phyloP scores from a whole-genome alignment of 2,888 invertebrate species.

The Drepanosiphum platanoidis region DNA sequence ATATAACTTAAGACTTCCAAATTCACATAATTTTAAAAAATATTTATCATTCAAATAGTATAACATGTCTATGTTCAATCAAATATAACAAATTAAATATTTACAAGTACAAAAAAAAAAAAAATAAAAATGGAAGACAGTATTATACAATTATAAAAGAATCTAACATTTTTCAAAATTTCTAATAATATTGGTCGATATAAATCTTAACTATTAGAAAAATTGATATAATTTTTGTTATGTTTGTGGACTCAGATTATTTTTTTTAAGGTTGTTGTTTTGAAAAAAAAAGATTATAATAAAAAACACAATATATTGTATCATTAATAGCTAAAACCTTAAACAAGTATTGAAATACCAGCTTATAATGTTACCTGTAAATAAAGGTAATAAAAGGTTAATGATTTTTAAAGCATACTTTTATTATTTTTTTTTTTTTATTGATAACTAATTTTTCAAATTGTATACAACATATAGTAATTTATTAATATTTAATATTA shows the following conservation, averaged over 20 bases:
- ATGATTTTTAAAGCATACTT: neutral
- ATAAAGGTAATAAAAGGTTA: neutral
- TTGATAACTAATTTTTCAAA: neutral
- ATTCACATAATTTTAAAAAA: slow-evolving; percentile 6
- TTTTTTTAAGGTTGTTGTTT: too few relatives aligned
- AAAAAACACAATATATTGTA: too few relatives aligned
- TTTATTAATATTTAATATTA: neutral
- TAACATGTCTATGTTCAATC: slow-evolving; percentile 22
- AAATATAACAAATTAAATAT: slow-evolving; percentile 40
- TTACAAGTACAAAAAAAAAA: slow-evolving; percentile 52
- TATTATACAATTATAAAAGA: slow-evolving; percentile 25
- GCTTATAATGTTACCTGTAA: slow-evolving; percentile 4
- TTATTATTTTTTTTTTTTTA: neutral
- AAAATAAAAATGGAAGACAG: slow-evolving; percentile 60
- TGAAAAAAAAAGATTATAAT: too few relatives aligned
- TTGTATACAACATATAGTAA: neutral
- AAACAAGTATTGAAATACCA: neutral
- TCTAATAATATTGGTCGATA: neutral
- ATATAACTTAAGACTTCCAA: neutral
- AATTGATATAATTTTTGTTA: neutral
- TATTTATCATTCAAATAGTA: slow-evolving; percentile 7
- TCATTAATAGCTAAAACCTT: too few relatives aligned
- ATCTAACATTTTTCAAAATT: slow-evolving; percentile 8
- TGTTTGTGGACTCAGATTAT: neutral
- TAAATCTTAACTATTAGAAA: neutral